Base-by-base conservation (phyloP, 1,140 invertebrate genomes). In the Eriocheir sinensis region DNA sequence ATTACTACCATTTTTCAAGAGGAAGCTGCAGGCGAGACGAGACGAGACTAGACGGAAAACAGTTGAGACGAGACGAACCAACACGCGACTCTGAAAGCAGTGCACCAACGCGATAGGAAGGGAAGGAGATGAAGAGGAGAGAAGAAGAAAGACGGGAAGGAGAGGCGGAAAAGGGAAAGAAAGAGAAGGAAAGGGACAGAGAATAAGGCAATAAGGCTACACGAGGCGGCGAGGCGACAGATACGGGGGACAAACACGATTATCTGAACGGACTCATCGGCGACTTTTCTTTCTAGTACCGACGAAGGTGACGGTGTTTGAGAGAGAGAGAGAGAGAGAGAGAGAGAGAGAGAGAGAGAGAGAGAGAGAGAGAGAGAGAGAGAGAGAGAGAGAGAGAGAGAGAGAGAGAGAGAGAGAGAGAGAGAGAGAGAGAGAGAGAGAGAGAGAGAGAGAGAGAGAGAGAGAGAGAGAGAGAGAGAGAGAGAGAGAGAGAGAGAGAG, bases 341-440 rank as follows among this genome's bases (percentile, higher is more conserved):
- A n/a, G 85, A 36, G 38, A 40, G 40, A 48, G 38, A 32, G 6
- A 80, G 44, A 80, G 44, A 80, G n/a, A 41, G 72, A 41, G 48
- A 40, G 79, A 32, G 79, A 79, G 38, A 44, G 79, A 21, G 80
- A 34, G 48, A 4, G 36, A 44, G 36, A 36, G 36, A 30, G 79
- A 48, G 40, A 30, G 79, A 17, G 40, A 40, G 60, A 27, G 27
- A n/a, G 36, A 79, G 80, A 41, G 36, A 40, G 80, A 48, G 36
- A 83, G 91, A 32, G 72, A 92, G 34, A 72, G 41, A 53, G 34
- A 32, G 34, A 32, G 53, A 32, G 81, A 93, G 32, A 80, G 53
- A 93, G 81, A 93, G 72, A 48, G 44, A 41, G 89, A 53, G 40
- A 48, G 40, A 53, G 89, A 44, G 89, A 90, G 89, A 90, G 30